These are phyloP conservation scores for Drosophila orena DNA, from an alignment of 1,140 invertebrate genomes.

Conservation along the genomic window DNA sequence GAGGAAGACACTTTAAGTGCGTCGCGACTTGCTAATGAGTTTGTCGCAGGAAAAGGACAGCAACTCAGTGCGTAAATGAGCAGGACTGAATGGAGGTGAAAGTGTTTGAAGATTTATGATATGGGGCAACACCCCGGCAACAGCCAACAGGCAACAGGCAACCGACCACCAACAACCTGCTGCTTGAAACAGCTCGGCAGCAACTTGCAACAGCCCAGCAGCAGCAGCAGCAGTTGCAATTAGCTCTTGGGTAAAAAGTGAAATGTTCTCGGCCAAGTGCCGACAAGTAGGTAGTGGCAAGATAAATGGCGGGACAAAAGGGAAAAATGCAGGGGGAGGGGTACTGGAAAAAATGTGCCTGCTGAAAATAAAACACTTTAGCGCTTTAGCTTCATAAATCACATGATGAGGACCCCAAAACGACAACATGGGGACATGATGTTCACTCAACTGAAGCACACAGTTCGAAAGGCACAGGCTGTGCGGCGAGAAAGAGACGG, in stretches of 20 bases:
- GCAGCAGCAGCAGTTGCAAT: slow-evolving; percentile 47
- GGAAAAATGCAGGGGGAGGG: slow-evolving; percentile 5
- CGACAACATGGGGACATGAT: slow-evolving; percentile 62
- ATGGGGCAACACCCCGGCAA: slow-evolving; percentile 61
- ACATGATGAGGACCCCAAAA: slow-evolving; percentile 47
- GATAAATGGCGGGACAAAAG: slow-evolving; percentile 53
- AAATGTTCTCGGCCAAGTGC: slow-evolving; percentile 77
- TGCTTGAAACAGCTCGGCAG: not conserved
- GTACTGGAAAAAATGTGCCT: slow-evolving; percentile 17
- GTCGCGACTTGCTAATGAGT: slow-evolving; percentile 80
- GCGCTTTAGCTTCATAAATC: slow-evolving; percentile 72
- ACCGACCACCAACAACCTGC: not conserved
- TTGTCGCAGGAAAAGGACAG: slow-evolving; percentile 46
- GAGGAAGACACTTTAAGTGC: slow-evolving; percentile 59
- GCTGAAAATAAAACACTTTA: slow-evolving; percentile 77
- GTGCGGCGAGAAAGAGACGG: not conserved
- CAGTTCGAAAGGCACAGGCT: not conserved
- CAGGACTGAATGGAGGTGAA: slow-evolving; percentile 73
- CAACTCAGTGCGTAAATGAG: slow-evolving; percentile 13
- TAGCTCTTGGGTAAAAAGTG: slow-evolving; percentile 74
- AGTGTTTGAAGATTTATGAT: slow-evolving; percentile 80
- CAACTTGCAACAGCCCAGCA: slow-evolving; percentile 19
- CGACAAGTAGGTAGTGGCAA: slow-evolving; percentile 63
- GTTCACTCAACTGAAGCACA: slow-evolving; percentile 46
- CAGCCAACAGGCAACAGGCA: not conserved